These are phyloP conservation scores for Crambe crambe DNA, from an alignment of 37 sponge, comb jelly and placozoan species.

Conservation along the genomic window DNA sequence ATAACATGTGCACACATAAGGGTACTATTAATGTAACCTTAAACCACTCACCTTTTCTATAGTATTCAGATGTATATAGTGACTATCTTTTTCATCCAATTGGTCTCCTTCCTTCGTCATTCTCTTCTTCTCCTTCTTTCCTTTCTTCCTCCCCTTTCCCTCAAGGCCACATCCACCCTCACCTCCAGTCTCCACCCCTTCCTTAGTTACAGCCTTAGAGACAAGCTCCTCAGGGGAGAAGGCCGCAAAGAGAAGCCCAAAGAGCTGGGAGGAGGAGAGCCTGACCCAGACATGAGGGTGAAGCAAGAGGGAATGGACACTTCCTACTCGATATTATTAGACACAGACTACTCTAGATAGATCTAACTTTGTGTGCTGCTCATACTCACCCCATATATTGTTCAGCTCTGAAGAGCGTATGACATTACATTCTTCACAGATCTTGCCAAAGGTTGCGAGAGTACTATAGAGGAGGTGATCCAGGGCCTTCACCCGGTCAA, in stretches of 20 bases:
- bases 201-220: not conserved
- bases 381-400: constrained; percentile 65
- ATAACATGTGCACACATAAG: too few species aligned
- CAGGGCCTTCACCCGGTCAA: not conserved
- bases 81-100: not conserved
- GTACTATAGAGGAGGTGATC: constrained; percentile 68
- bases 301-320: constrained; percentile 37
- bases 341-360: too few species aligned
- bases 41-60: constrained; percentile 20
- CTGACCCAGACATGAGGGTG: constrained; percentile 89
- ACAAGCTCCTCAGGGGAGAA: constrained; percentile 59
- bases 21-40: too few species aligned
- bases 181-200: not conserved
- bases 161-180: not conserved
- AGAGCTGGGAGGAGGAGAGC: constrained; percentile 48
- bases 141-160: not conserved
- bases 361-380: too few species aligned
- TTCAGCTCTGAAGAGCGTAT: constrained; percentile 28
- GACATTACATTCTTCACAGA: constrained; percentile 29
- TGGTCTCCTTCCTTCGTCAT: not conserved
- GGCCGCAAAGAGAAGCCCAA: constrained; percentile 72
- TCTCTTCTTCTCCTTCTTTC: not conserved
- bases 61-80: constrained; percentile 15
- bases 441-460: constrained; percentile 58
- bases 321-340: not conserved